Evolutionary conservation across 2,797 vertebrate genomes (phyloP).

Genomic region (Phoxinus dragarum): DNA sequence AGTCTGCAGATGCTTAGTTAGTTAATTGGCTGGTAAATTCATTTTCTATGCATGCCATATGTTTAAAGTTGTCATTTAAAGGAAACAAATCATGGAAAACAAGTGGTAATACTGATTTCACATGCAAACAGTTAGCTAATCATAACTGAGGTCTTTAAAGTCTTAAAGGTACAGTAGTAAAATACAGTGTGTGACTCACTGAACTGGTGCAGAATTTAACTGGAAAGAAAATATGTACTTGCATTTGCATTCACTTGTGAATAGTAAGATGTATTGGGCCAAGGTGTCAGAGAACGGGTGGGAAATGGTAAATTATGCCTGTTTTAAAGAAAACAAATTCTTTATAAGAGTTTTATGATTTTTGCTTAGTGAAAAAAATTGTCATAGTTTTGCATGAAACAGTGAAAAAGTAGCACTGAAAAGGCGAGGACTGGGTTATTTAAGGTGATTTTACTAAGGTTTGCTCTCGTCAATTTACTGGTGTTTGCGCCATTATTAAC

Average conservation of each 20-base stretch:
- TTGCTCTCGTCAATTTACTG: too few relatives aligned
- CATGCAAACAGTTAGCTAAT: constrained; percentile 28
- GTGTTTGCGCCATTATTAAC: too few relatives aligned
- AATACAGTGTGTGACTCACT: background rate
- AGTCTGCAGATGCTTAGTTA: constrained; percentile 50
- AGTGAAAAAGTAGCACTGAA: too few relatives aligned
- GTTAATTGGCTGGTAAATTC: constrained; percentile 50
- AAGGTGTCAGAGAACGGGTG: background rate
- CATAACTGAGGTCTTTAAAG: background rate
- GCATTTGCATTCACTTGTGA: background rate
- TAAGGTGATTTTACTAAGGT: too few relatives aligned
- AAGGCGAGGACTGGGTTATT: too few relatives aligned
- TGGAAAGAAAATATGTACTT: background rate
- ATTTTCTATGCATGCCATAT: constrained; percentile 46
- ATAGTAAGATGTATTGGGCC: background rate
- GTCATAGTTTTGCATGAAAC: too few relatives aligned
- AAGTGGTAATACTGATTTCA: constrained; percentile 35
- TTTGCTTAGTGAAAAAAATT: background rate
- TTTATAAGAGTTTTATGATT: background rate
- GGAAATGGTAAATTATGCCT: background rate
- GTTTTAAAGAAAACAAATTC: background rate
- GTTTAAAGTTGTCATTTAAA: constrained; percentile 47
- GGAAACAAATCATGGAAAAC: too few relatives aligned
- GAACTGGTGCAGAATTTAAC: background rate
- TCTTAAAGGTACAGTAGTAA: background rate